Evolutionary conservation across 1,140 invertebrate genomes (phyloP), one percentile per base, ranked within the genome.

Genomic region (Atopsyche davidsoni): DNA sequence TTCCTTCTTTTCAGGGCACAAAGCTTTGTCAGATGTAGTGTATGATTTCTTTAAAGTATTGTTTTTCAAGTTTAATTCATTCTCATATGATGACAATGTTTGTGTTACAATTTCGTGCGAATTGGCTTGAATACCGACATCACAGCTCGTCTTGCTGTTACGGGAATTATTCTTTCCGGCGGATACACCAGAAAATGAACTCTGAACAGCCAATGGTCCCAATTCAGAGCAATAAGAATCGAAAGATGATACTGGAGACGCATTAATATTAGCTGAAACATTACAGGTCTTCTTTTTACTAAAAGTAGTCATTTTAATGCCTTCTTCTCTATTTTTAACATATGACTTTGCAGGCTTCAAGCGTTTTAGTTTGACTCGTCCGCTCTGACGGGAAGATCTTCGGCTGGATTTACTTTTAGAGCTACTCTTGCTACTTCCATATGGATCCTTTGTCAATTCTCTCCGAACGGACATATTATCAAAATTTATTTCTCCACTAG

Each of bases 91-190:
- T 17, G 50, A 41, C 4, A 75, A 64, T 1, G 75, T 79, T 55
- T 78, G 77, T 10, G 74, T 79, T 2, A 76, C 73, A 23, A 82
- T 79, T 62, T 82, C 80, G 51, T 75, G 71, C 0, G 77, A 78
- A 61, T 76, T 79, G 0, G 75, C 73, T 55, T 81, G 78, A 11
- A 75, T 74, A 41, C 74, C 75, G 16, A 77, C 73, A 53, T 78
- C 75, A 40, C 69, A 65, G 46, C 69, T 69, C 19, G 61, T 67
- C 52, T 70, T 72, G 53, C 66, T 69, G 32, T 65, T 67, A 1
- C 77, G 73, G 2, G 64, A 68, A 44, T 76, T 68, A 42, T 75
- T 71, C 36, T 75, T 73, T 60, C 68, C 67, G 59, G 70, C 58
- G 47, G 76, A 69, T 60, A 75, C 59, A 32, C 58, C 76, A 39